phyloP scores from a whole-genome alignment of 2,888 invertebrate species.

The Plagodis dolabraria region DNA sequence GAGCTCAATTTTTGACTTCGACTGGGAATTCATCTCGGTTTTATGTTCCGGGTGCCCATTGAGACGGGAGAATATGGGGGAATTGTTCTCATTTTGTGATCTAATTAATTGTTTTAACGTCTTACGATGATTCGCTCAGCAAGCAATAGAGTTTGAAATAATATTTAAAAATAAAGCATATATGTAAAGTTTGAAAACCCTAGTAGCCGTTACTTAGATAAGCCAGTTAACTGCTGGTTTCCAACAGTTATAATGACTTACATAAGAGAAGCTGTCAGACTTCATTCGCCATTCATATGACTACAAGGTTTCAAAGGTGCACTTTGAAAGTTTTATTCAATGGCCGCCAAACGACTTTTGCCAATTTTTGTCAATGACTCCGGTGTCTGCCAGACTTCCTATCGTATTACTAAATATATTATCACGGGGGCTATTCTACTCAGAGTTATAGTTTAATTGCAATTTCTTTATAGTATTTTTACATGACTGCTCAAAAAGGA shows the following conservation, averaged over 20 bases:
- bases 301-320: slow-evolving; percentile 1
- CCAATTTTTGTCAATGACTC: slow-evolving; percentile 34
- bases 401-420: slow-evolving; percentile 32
- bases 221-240: slow-evolving; percentile 28
- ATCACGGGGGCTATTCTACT: too few relatives aligned
- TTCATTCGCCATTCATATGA: slow-evolving; percentile 35
- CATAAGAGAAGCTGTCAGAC: slow-evolving; percentile 31
- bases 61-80: too few relatives aligned
- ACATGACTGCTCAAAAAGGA: too few relatives aligned
- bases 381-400: slow-evolving; percentile 47
- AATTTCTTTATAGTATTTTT: too few relatives aligned
- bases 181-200: slow-evolving; percentile 10
- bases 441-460: too few relatives aligned
- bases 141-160: too few relatives aligned
- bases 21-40: too few relatives aligned
- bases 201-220: not conserved
- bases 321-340: slow-evolving; percentile 18
- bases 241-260: slow-evolving; percentile 26
- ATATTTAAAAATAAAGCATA: not conserved
- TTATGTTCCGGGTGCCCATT: too few relatives aligned
- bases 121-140: too few relatives aligned
- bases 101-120: too few relatives aligned
- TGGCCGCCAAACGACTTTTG: slow-evolving; percentile 29
- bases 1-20: too few relatives aligned
- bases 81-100: too few relatives aligned